Evolutionary conservation across 2,888 invertebrate genomes (phyloP).

Genomic region (Aphidoletes aphidimyza): DNA sequence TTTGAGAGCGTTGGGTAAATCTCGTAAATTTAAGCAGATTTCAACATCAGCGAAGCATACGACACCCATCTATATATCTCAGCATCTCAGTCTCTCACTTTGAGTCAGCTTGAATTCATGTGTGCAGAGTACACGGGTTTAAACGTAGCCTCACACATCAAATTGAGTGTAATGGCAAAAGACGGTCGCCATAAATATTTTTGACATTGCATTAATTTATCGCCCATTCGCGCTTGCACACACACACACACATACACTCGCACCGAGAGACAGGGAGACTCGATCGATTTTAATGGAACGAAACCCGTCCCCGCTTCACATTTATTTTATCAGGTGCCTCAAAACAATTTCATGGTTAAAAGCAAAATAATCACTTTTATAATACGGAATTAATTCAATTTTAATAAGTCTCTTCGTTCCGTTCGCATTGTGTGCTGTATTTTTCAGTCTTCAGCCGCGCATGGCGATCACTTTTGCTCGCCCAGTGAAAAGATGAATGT

Average conservation of each 20-base stretch:
- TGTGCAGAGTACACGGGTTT: neutral
- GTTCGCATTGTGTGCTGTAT: neutral
- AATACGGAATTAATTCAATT: constrained; percentile 37
- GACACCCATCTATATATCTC: constrained; percentile 36
- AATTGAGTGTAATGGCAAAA: constrained; percentile 20
- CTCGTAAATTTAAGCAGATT: constrained; percentile 37
- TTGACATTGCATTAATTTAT: constrained; percentile 54
- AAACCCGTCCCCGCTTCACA: neutral
- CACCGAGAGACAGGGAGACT: too few species aligned
- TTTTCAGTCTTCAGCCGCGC: too few species aligned
- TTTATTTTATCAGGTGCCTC: constrained; percentile 43
- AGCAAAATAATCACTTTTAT: constrained; percentile 34
- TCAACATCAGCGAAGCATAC: constrained; percentile 12
- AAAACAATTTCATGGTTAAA: constrained; percentile 38
- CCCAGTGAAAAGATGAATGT: neutral
- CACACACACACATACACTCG: neutral
- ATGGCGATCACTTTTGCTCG: neutral
- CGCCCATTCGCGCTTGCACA: neutral
- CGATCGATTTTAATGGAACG: constrained; percentile 22
- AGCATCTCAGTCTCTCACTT: neutral
- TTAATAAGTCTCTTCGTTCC: neutral
- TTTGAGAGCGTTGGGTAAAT: neutral
- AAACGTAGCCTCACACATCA: neutral
- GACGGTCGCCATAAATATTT: constrained; percentile 36
- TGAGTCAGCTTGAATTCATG: neutral